Conservation (phyloP, 1,140 invertebrate species). For the Hylyphantes graminicola region DNA sequence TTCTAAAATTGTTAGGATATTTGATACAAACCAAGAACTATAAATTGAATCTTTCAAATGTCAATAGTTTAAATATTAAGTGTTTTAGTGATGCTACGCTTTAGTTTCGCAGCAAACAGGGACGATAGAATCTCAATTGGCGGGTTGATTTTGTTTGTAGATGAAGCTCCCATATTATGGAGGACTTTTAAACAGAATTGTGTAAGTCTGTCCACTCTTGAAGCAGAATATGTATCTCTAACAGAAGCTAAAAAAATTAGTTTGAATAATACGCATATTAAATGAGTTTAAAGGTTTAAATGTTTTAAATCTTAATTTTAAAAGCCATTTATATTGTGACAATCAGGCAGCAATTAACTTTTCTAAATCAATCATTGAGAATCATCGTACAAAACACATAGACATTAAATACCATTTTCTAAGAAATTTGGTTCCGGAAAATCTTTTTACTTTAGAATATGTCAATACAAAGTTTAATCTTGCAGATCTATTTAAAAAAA, state of each 20-base stretch:
- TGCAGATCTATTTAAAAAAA: conserved; percentile 8
- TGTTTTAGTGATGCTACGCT: background rate
- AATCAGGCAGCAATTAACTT: background rate
- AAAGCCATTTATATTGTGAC: background rate
- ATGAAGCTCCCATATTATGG: no score
- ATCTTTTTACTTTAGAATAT: conserved; percentile 2
- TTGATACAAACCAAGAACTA: background rate
- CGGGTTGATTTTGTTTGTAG: background rate
- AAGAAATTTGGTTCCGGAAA: conserved; percentile 5
- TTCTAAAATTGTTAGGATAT: conserved; percentile 1
- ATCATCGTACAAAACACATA: background rate
- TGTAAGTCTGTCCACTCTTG: conserved; percentile 65
- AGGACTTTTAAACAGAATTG: conserved; percentile 64
- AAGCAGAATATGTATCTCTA: conserved; percentile 67
- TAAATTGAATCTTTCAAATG: background rate
- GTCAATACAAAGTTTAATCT: background rate
- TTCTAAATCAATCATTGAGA: background rate
- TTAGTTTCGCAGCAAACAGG: background rate
- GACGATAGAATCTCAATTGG: conserved; percentile 13
- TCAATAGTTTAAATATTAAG: background rate
- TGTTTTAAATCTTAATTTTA: background rate
- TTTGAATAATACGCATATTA: conserved; percentile 62
- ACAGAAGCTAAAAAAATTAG: conserved; percentile 66
- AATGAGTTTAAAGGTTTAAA: no score
- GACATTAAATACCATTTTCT: background rate